Base-by-base conservation (phyloP, 2,113 vertebrate species). In the Acrocephalus arundinaceus region DNA sequence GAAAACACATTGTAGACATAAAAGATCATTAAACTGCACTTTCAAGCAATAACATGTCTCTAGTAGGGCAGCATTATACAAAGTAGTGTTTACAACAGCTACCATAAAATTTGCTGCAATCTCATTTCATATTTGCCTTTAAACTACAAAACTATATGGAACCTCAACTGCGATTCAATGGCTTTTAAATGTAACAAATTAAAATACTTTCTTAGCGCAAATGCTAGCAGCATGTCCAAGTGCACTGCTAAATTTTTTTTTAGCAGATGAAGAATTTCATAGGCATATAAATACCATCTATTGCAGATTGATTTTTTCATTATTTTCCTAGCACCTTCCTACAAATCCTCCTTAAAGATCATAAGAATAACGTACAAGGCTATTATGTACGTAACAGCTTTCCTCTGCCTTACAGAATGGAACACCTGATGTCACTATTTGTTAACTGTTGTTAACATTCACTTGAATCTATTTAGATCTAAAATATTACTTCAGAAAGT, bases 401-500 rank as follows among this genome's bases (percentile, higher is more conserved):
- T 85, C 37, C 75, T 67, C 85, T 59, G 70, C 68, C 85, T 90
- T 92, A 65, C 71, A 94, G 74, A 96, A 88, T 59, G 39, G 74
- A 82, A 73, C 13, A 43, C 41, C 55, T 43, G 31, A 89, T 70
- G 84, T 65, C 71, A 66, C 66, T 80, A 51, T 77, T 73, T 57
- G 12, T 75, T 85, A 76, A 91, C 70, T 91, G 51, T 30, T 74
- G 41, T 12, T 89, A 93, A 80, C 67, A 84, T 45, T 85, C 82
- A 94, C 72, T 94, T 77, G 75, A 93, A 92, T 82, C 70, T 87
- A 87, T 85, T 96, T 76, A 95, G 71, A 96, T n/a, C 35, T 61
- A 52, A 37, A 97, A 84, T 66, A 90, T 58, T 76, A 87, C 78
- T 92, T 94, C 65, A 94, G 84, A 94, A 97, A 87, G 87, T 95